Conservation (phyloP, 2,888 invertebrate genomes). For the Nezara viridula region DNA sequence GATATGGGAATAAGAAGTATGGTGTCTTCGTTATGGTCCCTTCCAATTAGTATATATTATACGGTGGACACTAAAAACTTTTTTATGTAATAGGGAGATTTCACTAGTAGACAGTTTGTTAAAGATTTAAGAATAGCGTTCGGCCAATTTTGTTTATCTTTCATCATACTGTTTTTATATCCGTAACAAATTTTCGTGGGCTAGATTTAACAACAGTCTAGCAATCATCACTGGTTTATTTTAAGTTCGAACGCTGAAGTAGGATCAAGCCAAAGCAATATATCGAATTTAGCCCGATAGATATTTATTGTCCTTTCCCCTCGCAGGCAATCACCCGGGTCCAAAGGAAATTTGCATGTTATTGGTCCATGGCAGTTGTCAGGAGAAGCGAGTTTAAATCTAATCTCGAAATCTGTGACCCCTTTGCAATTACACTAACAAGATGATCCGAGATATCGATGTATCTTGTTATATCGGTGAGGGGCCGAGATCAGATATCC, state of each 20-base stretch:
- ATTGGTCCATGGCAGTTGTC: conserved; percentile 43
- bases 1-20: no score
- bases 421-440: conserved; percentile 48
- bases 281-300: neutral
- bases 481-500: conserved; percentile 33
- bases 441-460: conserved; percentile 46
- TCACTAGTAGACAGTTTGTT: no score
- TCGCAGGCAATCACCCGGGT: neutral
- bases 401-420: conserved; percentile 50
- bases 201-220: no score
- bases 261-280: neutral
- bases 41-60: no score
- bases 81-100: no score
- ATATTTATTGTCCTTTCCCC: neutral
- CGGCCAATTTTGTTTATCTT: no score
- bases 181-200: no score
- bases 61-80: no score
- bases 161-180: no score
- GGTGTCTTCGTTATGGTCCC: no score
- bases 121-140: no score
- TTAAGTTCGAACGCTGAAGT: neutral
- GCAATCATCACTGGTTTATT: neutral
- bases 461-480: conserved; percentile 18
- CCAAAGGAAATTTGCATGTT: conserved; percentile 54
- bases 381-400: conserved; percentile 28